A percentile compares a stretch with the other conserved stretches of the same genome.
Evolutionary conservation across 2,113 vertebrate genomes (phyloP).

Genomic region (Podarcis cretensis): DNA sequence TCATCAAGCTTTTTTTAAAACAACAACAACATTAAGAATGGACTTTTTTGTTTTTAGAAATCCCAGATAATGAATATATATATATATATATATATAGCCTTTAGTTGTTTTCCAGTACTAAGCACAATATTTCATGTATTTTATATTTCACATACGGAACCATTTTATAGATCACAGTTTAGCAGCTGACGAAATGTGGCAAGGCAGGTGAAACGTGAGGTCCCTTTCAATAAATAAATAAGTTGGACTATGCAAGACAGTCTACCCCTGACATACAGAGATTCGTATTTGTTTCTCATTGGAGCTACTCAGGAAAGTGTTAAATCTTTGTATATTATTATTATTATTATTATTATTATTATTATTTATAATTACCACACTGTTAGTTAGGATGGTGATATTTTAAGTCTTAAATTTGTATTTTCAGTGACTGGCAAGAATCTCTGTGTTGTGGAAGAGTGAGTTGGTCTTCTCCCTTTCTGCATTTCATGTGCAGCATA

Average conservation of each 20-base stretch:
- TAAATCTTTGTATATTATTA: not conserved
- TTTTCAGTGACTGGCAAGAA: not conserved
- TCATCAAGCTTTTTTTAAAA: no score
- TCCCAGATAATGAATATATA: not conserved
- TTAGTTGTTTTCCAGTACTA: not conserved
- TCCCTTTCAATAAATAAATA: not conserved
- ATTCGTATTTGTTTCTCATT: not conserved
- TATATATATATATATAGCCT: not conserved
- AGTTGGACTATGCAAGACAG: not conserved
- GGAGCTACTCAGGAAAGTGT: not conserved
- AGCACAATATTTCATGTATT: not conserved
- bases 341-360: not conserved
- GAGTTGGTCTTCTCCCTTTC: not conserved
- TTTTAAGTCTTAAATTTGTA: not conserved
- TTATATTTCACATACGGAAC: not conserved
- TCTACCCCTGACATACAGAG: not conserved
- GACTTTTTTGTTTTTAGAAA: not conserved
- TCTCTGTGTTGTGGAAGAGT: not conserved
- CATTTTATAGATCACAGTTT: not conserved
- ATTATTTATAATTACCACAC: not conserved
- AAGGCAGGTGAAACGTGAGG: no score
- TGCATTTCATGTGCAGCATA: not conserved
- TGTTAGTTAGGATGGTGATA: not conserved
- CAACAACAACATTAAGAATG: no score
- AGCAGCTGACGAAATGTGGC: no score